Evolutionary conservation across 2,888 invertebrate genomes (phyloP).

Genomic region (Brachynemurus nebulosus): DNA sequence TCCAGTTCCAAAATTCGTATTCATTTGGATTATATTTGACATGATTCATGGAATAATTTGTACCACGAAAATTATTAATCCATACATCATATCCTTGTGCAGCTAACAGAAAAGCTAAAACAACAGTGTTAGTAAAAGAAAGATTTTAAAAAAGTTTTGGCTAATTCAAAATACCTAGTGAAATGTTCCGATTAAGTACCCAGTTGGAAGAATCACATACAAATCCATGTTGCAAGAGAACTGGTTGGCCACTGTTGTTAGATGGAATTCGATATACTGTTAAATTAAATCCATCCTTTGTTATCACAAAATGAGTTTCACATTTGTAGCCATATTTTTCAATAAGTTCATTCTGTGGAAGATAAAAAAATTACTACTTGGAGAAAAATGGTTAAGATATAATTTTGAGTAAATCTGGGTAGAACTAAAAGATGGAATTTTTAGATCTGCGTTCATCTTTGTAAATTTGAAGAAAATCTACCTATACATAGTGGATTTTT

Average conservation of each 20-base stretch:
- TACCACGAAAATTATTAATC: constrained; percentile 75
- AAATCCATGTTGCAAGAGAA: background rate
- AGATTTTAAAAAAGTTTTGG: too few species aligned
- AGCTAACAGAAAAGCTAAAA: constrained; percentile 40
- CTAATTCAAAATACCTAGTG: background rate
- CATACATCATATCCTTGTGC: constrained; percentile 64
- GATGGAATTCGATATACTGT: constrained; percentile 2
- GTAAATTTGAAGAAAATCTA: too few species aligned
- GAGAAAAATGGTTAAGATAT: too few species aligned
- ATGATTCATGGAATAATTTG: constrained; percentile 58
- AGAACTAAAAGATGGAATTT: too few species aligned
- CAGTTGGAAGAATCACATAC: background rate
- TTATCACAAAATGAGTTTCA: background rate
- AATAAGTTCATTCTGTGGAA: too few species aligned
- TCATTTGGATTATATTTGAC: constrained; percentile 36
- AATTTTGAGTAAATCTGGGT: too few species aligned
- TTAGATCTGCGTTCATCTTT: too few species aligned
- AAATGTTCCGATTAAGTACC: background rate
- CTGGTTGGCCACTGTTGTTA: background rate
- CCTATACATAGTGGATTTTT: too few species aligned
- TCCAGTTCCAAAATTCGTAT: constrained; percentile 58
- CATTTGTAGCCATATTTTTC: constrained; percentile 1
- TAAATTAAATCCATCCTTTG: background rate
- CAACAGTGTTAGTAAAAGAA: too few species aligned
- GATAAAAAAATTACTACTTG: too few species aligned